phyloP scores from a whole-genome alignment of 2,113 vertebrate species.

The Laterallus jamaicensis region DNA sequence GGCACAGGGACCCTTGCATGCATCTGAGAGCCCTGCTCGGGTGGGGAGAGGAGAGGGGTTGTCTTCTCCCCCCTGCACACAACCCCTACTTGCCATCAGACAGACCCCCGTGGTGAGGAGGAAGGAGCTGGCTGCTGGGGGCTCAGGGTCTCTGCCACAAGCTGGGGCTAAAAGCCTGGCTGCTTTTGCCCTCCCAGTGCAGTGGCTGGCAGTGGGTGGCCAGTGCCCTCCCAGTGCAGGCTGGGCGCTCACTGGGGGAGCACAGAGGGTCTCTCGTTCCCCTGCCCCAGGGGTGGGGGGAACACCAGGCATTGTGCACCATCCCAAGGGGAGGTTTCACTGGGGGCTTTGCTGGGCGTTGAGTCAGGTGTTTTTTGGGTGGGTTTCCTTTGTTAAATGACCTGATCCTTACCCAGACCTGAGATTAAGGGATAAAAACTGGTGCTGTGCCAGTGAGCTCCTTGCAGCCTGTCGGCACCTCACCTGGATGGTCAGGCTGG shows the following conservation, averaged over 20 bases:
- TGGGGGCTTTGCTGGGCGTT: rapidly evolving
- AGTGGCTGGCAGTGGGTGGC: rapidly evolving
- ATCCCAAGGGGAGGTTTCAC: neutral
- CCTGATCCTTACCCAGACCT: neutral
- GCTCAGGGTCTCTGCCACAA: rapidly evolving
- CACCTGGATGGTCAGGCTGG: rapidly evolving
- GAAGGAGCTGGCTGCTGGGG: neutral
- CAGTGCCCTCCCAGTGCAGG: neutral
- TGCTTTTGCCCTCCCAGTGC: too few species aligned
- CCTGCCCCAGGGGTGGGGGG: too few species aligned
- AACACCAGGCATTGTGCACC: rapidly evolving
- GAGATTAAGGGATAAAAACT: neutral
- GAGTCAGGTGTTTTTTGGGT: rapidly evolving
- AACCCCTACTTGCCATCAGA: neutral
- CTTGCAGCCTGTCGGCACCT: neutral
- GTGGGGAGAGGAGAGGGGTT: neutral
- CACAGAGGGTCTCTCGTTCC: neutral
- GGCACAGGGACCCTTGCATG: rapidly evolving
- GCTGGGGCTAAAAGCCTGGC: rapidly evolving
- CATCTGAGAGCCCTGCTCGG: neutral
- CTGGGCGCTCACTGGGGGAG: rapidly evolving
- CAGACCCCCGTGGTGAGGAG: neutral
- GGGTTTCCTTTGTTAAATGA: neutral
- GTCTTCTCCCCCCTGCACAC: rapidly evolving
- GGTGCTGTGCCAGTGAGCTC: neutral